Evolutionary conservation across 2,888 invertebrate species (phyloP).

Genomic region (Chymomyza fuscimana): DNA sequence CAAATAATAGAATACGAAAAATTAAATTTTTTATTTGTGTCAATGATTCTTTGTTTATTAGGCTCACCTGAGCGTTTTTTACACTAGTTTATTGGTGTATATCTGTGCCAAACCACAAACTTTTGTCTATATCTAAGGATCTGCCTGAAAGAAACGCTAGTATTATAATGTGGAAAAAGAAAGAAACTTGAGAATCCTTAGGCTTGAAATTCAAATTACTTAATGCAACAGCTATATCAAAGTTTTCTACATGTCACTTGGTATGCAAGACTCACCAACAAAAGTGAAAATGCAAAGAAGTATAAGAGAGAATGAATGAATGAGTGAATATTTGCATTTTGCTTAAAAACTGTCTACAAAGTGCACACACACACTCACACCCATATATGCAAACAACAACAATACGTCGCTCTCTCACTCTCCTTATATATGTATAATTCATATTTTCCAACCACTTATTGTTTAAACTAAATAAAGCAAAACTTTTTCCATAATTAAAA

Average conservation of each 20-base stretch:
- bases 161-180: not conserved
- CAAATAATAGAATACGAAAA: too few species aligned
- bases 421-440: slow-evolving; percentile 64
- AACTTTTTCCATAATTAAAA: slow-evolving; percentile 72
- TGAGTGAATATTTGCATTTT: slow-evolving; percentile 53
- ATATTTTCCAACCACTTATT: slow-evolving; percentile 69
- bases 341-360: slow-evolving; percentile 52
- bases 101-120: too few species aligned
- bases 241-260: slow-evolving; percentile 20
- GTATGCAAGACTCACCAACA: slow-evolving; percentile 19
- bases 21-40: too few species aligned
- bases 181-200: not conserved
- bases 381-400: not conserved
- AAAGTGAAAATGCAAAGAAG: slow-evolving; percentile 21
- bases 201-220: slow-evolving; percentile 46
- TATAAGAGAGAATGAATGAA: slow-evolving; percentile 29
- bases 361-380: slow-evolving; percentile 13
- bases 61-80: too few species aligned
- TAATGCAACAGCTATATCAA: slow-evolving; percentile 41
- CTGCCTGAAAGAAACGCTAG: too few species aligned
- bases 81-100: too few species aligned
- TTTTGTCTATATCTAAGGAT: too few species aligned
- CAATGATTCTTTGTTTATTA: too few species aligned
- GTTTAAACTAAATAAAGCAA: slow-evolving; percentile 69
- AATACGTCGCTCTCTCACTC: slow-evolving; percentile 9